Conservation (phyloP, 2,797 vertebrate species). For the Sebastes goodei region DNA sequence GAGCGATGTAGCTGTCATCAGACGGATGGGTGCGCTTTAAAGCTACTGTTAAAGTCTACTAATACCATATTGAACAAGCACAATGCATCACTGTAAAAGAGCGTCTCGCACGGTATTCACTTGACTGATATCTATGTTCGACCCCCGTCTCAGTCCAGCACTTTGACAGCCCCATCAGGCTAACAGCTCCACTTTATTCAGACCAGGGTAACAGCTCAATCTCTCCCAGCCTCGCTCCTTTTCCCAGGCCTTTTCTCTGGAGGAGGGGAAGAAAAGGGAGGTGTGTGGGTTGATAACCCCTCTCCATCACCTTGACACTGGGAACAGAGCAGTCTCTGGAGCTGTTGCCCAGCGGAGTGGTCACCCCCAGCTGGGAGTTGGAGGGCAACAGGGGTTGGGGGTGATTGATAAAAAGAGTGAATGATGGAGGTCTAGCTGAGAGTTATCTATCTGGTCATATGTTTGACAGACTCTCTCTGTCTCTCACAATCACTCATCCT, state of each 20-base stretch:
- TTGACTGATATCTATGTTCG: constrained; percentile 31
- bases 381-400: background rate
- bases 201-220: constrained; percentile 37
- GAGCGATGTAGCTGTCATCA: constrained; percentile 30
- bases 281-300: constrained; percentile 68
- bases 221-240: constrained; percentile 17
- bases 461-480: constrained; percentile 63
- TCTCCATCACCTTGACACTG: constrained; percentile 67
- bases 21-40: constrained; percentile 17
- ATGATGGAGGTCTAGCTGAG: constrained; percentile 49
- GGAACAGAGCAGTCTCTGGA: constrained; percentile 36
- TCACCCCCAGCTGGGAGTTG: background rate
- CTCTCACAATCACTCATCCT: constrained; percentile 51
- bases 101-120: background rate
- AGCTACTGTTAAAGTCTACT: constrained; percentile 22
- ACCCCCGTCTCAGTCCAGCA: constrained; percentile 11
- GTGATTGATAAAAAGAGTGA: constrained; percentile 52
- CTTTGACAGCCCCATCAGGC: constrained; percentile 30
- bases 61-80: constrained; percentile 40
- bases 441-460: constrained; percentile 56
- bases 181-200: constrained; percentile 42
- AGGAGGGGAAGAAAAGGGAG: constrained; percentile 51
- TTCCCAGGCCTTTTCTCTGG: constrained; percentile 48
- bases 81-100: constrained; percentile 31
- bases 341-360: constrained; percentile 1